These are phyloP conservation scores for Iguana delicatissima DNA, from an alignment of 2,797 vertebrate genomes.

Conservation along the genomic window DNA sequence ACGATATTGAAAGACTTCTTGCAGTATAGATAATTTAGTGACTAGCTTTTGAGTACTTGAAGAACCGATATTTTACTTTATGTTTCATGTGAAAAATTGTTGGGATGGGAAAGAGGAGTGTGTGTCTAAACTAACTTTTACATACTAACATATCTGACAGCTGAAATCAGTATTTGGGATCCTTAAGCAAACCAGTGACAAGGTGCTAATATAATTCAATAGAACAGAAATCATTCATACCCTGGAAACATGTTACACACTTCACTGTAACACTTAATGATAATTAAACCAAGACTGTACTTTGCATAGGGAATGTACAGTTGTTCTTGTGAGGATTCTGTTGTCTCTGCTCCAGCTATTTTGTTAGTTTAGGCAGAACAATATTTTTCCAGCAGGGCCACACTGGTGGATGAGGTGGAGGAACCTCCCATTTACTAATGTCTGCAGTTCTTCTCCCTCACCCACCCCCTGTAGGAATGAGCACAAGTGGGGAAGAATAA, in stretches of 20 bases:
- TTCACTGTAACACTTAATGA: conserved; percentile 55
- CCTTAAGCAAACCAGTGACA: conserved; percentile 60
- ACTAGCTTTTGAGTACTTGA: conserved; percentile 48
- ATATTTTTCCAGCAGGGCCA: not conserved
- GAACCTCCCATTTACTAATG: not conserved
- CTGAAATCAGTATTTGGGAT: conserved; percentile 45
- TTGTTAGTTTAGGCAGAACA: not conserved
- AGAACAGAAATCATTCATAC: conserved; percentile 37
- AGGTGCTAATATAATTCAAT: conserved; percentile 60
- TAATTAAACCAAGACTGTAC: conserved; percentile 50
- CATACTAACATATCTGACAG: conserved; percentile 43
- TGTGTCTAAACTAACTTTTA: conserved; percentile 24
- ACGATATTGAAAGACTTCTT: conserved; percentile 89
- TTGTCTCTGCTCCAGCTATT: not conserved
- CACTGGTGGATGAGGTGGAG: not conserved
- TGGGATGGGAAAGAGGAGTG: conserved; percentile 43
- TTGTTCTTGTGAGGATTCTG: conserved; percentile 25
- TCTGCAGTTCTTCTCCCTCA: not conserved
- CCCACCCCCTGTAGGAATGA: not conserved
- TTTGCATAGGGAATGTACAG: not conserved
- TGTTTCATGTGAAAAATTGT: conserved; percentile 54
- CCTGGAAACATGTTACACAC: conserved; percentile 27
- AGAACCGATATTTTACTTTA: conserved; percentile 48
- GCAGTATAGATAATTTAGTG: conserved; percentile 86
- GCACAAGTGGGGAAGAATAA: not conserved